Base-by-base conservation (phyloP, 2,888 invertebrate genomes). In the Acanthosepion pharaonis region DNA sequence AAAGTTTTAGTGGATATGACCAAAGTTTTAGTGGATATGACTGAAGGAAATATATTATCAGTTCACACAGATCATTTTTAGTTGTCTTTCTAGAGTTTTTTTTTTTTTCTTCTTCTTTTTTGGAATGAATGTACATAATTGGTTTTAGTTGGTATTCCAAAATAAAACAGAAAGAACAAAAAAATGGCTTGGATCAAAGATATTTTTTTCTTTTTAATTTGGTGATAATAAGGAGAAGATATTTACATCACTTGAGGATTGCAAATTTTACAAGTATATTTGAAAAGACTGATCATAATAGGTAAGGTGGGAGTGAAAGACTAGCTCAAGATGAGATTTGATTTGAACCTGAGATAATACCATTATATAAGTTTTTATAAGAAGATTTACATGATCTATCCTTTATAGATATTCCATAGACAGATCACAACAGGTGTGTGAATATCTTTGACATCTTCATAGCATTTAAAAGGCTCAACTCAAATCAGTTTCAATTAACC, bases 1-100 rank as follows among this genome's bases (percentile, higher is more conserved):
- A n/a, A 78, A 59, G n/a, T 42, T 42, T 42, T 42, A 42, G 42
- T 42, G 42, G 42, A 42, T 42, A 42, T 42, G 42, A 78, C 33
- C 78, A 78, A n/a, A 78, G 78, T 78, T 78, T n/a, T n/a, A n/a
- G n/a, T 78, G 78, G 78, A 78, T n/a, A 78, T 78, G 78, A n/a
- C 78, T 33, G 78, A 78, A 59, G n/a, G 78, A 78, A 78, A n/a
- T 64, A 78, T 9, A n/a, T 78, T 78, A 78, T n/a, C n/a, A 78
- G n/a, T 78, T 78, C 28, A 78, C 28, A n/a, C 78, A 11, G 78
- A 78, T 78, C n/a, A n/a, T 78, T 78, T 59, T 59, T 59, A 59
- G 23, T 59, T 23, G 59, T 20, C 59, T 59, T 59, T 59, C 23
- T 25, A 59, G 20, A 20, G 9, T 78, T 33, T 28, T 28, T 78